Conservation (phyloP, 2,113 vertebrate species). For the Tragelaphus buxtoni region DNA sequence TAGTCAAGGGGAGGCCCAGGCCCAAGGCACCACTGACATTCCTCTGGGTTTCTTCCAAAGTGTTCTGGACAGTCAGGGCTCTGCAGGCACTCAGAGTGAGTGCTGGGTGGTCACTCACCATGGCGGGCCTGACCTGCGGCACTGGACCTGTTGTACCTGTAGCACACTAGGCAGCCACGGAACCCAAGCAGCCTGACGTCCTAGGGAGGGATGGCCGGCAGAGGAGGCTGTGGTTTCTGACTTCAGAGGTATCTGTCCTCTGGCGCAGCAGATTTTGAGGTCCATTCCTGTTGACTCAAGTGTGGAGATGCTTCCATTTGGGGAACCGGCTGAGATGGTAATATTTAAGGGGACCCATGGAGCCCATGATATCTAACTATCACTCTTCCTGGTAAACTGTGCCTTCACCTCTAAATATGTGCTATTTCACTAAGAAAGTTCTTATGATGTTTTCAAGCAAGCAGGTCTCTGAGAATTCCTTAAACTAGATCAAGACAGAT, state of each 20-base stretch:
- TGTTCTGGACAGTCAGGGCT: background rate
- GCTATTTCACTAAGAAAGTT: background rate
- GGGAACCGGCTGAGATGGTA: background rate
- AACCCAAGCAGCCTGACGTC: background rate
- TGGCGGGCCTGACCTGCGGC: background rate
- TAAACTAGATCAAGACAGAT: background rate
- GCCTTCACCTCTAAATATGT: background rate
- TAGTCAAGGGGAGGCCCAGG: background rate
- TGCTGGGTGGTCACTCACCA: background rate
- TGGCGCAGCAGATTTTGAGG: background rate
- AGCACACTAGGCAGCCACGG: background rate
- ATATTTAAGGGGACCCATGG: background rate
- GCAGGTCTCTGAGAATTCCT: background rate
- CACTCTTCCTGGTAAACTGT: background rate
- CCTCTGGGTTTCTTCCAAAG: background rate
- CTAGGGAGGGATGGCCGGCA: background rate
- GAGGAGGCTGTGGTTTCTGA: background rate
- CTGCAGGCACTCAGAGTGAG: background rate
- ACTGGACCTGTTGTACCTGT: accelerated
- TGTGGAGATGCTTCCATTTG: background rate
- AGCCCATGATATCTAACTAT: background rate
- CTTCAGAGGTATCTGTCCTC: background rate
- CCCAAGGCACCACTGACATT: background rate
- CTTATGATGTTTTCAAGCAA: background rate
- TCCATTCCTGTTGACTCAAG: background rate